Evolutionary conservation across 1,140 invertebrate species (phyloP), one percentile per base, ranked within the genome.

Genomic region (Drosophila mojavensis): DNA sequence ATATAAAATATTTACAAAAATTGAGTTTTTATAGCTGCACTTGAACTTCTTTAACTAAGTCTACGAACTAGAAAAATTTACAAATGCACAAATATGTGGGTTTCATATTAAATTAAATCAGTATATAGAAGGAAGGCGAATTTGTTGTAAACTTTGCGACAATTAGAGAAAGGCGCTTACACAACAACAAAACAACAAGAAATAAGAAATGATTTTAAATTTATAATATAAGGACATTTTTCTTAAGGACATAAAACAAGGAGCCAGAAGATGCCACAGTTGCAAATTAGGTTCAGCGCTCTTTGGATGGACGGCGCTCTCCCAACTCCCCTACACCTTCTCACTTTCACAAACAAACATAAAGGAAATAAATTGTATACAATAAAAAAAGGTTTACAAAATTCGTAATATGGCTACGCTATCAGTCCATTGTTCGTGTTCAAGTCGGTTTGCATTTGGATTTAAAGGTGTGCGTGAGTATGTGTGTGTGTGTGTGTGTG

Each of bases 351-450:
- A 0, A 17, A 47, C 43, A 47, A 53, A 60, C 70, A 60, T 58
- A 67, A 64, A 68, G 55, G 43, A 75, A 81, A 80, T 51, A 81
- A 79, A 67, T 72, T 80, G 74, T 82, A 65, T 78, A 39, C 36
- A 81, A 36, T 9, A 80, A 80, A 75, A 65, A 63, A 77, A 72
- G 11, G 69, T 67, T 68, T 64, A 67, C 60, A 70, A 89, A 89
- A 86, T 86, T 84, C 75, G 86, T 90, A 78, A 89, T 84, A 89
- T 90, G 84, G 84, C 84, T 89, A 89, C 66, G 81, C 84, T 89
- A 89, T 89, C 84, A 89, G 84, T 89, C 84, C 85, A 85, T 89
- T 80, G 84, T 86, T 88, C 84, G 79, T 88, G 64, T 83, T 86
- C 68, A 82, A 86, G 85, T 88, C 79, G 76, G 68, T 89, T 75